These are phyloP conservation scores for Eudasyphora cyanicolor DNA, from an alignment of 2,888 invertebrate species.

Conservation along the genomic window DNA sequence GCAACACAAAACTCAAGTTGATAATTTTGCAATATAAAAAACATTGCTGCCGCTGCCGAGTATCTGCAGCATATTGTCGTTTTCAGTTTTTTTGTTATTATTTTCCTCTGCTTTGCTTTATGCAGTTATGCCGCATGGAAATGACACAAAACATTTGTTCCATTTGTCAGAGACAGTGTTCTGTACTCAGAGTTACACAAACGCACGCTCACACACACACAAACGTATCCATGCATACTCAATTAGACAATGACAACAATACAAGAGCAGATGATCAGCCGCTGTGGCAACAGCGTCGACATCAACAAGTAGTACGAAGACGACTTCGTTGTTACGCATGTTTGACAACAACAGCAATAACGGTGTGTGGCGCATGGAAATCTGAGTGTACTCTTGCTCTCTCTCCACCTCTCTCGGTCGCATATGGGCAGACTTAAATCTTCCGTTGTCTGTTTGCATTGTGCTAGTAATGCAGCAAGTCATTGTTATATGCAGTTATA, in stretches of 20 bases:
- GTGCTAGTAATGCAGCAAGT: too few species aligned
- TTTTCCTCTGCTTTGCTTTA: neutral
- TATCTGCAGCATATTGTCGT: neutral
- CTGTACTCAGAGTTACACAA: neutral
- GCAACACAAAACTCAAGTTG: neutral
- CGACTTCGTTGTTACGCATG: conserved; percentile 3
- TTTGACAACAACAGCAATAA: neutral
- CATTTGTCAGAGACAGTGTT: conserved; percentile 50
- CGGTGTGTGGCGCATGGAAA: neutral
- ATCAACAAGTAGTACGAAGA: conserved; percentile 6
- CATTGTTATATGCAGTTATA: too few species aligned
- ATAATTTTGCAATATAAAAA: neutral
- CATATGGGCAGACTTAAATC: too few species aligned
- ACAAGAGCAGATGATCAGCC: too few species aligned
- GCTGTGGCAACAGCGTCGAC: neutral
- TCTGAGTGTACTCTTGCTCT: too few species aligned
- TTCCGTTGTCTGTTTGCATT: too few species aligned
- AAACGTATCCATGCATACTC: neutral
- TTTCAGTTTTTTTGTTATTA: neutral
- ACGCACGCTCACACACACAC: too few species aligned
- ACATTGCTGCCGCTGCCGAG: neutral
- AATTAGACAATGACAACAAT: neutral
- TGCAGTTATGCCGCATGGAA: conserved; percentile 23
- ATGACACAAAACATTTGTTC: conserved; percentile 62
- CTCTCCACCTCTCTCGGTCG: too few species aligned